These are phyloP conservation scores for Tamias sibiricus DNA, from an alignment of 2,113 vertebrate species.

Conservation along the genomic window DNA sequence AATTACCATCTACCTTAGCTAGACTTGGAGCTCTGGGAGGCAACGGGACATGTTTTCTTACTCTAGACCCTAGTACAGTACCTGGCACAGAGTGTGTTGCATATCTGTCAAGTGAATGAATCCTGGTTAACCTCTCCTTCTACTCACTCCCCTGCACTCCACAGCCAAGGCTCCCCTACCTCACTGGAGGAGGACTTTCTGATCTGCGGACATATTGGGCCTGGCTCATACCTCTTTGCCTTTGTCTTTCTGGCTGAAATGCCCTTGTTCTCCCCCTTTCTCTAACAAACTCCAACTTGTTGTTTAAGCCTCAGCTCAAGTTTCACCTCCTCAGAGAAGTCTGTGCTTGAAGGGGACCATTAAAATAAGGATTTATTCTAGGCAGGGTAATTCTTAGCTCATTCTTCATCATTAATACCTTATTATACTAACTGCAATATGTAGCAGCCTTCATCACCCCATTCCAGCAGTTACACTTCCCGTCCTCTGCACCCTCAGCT, in stretches of 20 bases:
- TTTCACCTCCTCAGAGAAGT: conserved; percentile 64
- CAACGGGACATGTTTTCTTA: not conserved
- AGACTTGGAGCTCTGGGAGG: not conserved
- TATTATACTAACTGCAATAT: conserved; percentile 60
- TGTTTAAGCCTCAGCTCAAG: conserved; percentile 67
- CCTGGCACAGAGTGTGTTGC: not conserved
- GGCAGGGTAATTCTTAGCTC: conserved; percentile 68
- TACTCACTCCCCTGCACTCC: not conserved
- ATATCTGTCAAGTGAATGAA: not conserved
- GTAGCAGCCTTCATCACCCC: conserved; percentile 56
- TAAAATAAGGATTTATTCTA: conserved; percentile 77
- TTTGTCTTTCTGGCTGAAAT: conserved; percentile 57
- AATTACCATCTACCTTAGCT: not conserved
- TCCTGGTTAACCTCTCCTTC: not conserved
- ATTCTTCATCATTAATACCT: conserved; percentile 78
- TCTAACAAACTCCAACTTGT: conserved; percentile 67
- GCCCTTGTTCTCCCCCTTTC: not conserved
- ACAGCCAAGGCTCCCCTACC: not conserved
- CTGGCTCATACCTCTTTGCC: not conserved
- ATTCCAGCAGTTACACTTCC: not conserved
- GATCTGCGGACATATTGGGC: not conserved
- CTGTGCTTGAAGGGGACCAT: conserved; percentile 55
- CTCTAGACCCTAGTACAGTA: not conserved
- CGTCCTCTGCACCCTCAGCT: not conserved
- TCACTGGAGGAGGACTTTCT: not conserved